phyloP scores from a whole-genome alignment of 2,888 invertebrate genomes.

The Lamellibrachia columna region DNA sequence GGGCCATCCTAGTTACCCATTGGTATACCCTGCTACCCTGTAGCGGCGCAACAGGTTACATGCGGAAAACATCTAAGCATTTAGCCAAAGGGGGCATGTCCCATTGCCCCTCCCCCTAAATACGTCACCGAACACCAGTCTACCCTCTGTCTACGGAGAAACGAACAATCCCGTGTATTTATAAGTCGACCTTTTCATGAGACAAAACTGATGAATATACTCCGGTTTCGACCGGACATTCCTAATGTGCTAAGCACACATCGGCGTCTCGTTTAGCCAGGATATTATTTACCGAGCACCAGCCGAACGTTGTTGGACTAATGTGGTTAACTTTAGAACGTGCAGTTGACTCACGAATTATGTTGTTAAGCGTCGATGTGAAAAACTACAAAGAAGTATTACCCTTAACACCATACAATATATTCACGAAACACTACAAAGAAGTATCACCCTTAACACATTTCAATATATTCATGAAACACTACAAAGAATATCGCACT shows the following conservation, averaged over 20 bases:
- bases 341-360: conserved; percentile 9
- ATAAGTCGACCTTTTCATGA: background rate
- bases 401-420: background rate
- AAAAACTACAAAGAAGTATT: background rate
- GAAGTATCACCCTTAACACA: background rate
- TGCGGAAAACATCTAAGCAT: no score
- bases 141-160: background rate
- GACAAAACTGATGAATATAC: background rate
- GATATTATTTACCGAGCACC: background rate
- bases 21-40: no score
- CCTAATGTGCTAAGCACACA: background rate
- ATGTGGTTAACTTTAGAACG: background rate
- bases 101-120: background rate
- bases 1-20: no score
- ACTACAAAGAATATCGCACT: no score
- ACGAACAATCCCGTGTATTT: background rate
- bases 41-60: no score
- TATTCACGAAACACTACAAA: background rate
- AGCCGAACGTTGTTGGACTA: background rate
- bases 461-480: no score
- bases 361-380: background rate
- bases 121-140: background rate
- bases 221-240: background rate
- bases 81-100: no score
- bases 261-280: background rate